phyloP scores from a whole-genome alignment of 2,797 vertebrate species.

The Ispidina picta region DNA sequence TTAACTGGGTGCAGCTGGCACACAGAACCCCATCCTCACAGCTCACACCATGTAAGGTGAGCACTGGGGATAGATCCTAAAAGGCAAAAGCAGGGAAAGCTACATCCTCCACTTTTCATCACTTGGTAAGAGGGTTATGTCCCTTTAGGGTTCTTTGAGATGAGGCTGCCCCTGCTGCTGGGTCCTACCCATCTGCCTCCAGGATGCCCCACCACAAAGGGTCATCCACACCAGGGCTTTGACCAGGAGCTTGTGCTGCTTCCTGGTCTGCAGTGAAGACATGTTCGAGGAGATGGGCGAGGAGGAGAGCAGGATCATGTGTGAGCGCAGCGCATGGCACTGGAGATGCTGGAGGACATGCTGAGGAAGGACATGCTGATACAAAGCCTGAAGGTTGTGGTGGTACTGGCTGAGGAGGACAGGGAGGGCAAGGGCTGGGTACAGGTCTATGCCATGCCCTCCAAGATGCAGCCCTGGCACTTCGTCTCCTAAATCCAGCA shows the following conservation, averaged over 20 bases:
- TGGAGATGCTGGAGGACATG: background rate
- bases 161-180: background rate
- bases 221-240: background rate
- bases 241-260: background rate
- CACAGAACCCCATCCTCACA: background rate
- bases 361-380: background rate
- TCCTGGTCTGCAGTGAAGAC: background rate
- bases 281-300: background rate
- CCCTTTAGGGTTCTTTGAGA: background rate
- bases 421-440: background rate
- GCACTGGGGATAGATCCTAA: background rate
- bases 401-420: background rate
- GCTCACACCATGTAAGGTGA: background rate
- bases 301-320: background rate
- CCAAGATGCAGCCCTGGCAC: fast-evolving
- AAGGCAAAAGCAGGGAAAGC: background rate
- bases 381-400: background rate
- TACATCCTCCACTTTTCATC: background rate
- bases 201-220: background rate
- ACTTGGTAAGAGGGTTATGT: background rate
- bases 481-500: background rate
- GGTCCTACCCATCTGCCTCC: background rate
- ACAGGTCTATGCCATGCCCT: background rate
- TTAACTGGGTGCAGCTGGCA: background rate
- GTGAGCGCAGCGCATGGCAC: fast-evolving